Conservation (phyloP, 2,888 invertebrate species). For the Andrena haemorrhoa region DNA sequence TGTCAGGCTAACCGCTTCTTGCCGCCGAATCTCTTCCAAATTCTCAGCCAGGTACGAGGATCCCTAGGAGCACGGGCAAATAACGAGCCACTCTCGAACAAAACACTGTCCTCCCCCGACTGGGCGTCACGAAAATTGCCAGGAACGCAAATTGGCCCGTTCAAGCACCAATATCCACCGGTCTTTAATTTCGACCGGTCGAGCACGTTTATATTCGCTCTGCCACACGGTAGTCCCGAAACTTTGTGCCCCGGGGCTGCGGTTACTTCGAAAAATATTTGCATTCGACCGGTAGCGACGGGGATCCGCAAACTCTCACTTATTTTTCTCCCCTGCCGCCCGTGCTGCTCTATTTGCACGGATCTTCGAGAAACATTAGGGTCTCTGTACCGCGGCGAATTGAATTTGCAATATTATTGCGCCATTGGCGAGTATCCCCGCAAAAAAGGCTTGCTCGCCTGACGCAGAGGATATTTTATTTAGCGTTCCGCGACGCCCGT, state of each 20-base stretch:
- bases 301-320: constrained; percentile 64
- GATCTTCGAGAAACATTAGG: constrained; percentile 69
- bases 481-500: constrained; percentile 50
- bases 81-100: constrained; percentile 37
- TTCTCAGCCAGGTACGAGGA: background rate
- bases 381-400: constrained; percentile 55
- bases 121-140: constrained; percentile 52
- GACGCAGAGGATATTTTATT: constrained; percentile 57
- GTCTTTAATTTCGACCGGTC: constrained; percentile 56
- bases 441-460: constrained; percentile 1
- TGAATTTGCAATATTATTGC: constrained; percentile 73
- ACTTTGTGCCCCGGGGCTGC: constrained; percentile 41
- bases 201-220: constrained; percentile 49
- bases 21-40: constrained; percentile 8
- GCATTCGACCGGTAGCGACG: constrained; percentile 75
- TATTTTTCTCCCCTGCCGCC: constrained; percentile 66
- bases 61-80: constrained; percentile 21
- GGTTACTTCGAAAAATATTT: constrained; percentile 76
- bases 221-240: constrained; percentile 36
- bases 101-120: constrained; percentile 46
- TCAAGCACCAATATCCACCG: constrained; percentile 62
- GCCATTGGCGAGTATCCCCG: constrained; percentile 7
- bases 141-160: constrained; percentile 61
- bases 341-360: constrained; percentile 75
- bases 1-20: constrained; percentile 20